A percentile compares a stretch with the other conserved stretches of the same genome.
These are phyloP conservation scores for Troides aeacus DNA, from an alignment of 2,888 invertebrate genomes.

Conservation along the genomic window DNA sequence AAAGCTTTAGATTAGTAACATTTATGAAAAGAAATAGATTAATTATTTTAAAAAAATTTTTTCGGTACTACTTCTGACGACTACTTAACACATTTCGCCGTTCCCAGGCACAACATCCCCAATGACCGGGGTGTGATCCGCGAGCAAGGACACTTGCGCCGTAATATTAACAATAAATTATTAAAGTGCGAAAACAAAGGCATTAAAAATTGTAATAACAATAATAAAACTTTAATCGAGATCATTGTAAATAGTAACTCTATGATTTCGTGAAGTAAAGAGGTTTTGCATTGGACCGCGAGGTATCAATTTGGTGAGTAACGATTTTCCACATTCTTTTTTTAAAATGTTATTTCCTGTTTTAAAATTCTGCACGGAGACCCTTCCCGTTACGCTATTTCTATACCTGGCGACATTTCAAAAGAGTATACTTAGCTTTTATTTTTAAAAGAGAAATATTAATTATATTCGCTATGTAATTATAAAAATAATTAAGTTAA, in stretches of 20 bases:
- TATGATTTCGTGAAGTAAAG: slow-evolving; percentile 20
- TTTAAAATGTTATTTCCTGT: slow-evolving; percentile 30
- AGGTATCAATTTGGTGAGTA: slow-evolving; percentile 48
- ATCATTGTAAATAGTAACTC: slow-evolving; percentile 6
- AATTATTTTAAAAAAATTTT: neutral
- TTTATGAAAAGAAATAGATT: neutral
- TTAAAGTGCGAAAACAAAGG: slow-evolving; percentile 52
- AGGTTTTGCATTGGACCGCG: slow-evolving; percentile 28
- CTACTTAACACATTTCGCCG: slow-evolving; percentile 32
- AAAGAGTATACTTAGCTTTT: neutral
- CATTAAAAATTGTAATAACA: slow-evolving; percentile 33
- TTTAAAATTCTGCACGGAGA: slow-evolving; percentile 16
- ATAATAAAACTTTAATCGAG: neutral
- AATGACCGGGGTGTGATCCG: slow-evolving; percentile 71
- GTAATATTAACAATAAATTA: slow-evolving; percentile 64
- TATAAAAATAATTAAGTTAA: neutral
- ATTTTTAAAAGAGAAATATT: neutral
- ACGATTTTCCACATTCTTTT: slow-evolving; percentile 56
- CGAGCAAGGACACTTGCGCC: slow-evolving; percentile 54
- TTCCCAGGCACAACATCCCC: slow-evolving; percentile 60
- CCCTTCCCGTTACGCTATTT: slow-evolving; percentile 5
- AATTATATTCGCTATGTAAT: too few relatives aligned
- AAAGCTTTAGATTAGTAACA: too few relatives aligned
- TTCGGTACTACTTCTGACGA: neutral
- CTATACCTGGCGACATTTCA: too few relatives aligned